These are phyloP conservation scores for Egretta garzetta DNA, from an alignment of 2,113 vertebrate species.

Conservation along the genomic window DNA sequence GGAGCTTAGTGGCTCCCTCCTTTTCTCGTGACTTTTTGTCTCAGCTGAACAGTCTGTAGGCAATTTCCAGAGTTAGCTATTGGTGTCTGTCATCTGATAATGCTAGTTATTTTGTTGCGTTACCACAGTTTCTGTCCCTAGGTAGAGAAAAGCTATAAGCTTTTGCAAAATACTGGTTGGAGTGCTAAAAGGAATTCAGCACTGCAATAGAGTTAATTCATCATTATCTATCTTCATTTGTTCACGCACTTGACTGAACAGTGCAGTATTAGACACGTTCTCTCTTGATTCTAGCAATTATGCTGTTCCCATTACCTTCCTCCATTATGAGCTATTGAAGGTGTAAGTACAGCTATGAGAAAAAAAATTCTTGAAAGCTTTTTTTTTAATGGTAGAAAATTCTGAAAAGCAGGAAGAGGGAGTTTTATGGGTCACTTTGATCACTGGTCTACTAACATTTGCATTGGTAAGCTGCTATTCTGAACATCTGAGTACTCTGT, in stretches of 20 bases:
- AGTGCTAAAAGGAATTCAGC: neutral
- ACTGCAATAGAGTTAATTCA: neutral
- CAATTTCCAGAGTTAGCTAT: neutral
- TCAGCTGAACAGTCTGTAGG: neutral
- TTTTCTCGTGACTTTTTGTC: neutral
- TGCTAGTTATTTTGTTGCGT: neutral
- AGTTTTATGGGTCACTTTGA: neutral
- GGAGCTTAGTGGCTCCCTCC: neutral
- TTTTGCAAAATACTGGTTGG: neutral
- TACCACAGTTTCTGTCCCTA: neutral
- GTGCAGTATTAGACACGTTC: neutral
- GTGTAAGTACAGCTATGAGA: neutral
- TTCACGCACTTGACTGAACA: neutral
- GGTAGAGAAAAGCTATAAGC: neutral
- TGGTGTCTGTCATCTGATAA: neutral
- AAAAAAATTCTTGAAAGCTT: neutral
- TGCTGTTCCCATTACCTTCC: neutral
- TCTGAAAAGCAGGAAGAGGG: neutral
- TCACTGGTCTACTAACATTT: neutral
- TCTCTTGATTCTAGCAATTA: slow-evolving; percentile 13
- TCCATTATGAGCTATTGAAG: neutral
- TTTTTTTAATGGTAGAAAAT: neutral
- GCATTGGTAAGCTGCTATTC: neutral
- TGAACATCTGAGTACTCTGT: neutral
- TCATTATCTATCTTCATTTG: neutral